Evolutionary conservation across 2,888 invertebrate species (phyloP).

Genomic region (Meiosimyza platycephala): DNA sequence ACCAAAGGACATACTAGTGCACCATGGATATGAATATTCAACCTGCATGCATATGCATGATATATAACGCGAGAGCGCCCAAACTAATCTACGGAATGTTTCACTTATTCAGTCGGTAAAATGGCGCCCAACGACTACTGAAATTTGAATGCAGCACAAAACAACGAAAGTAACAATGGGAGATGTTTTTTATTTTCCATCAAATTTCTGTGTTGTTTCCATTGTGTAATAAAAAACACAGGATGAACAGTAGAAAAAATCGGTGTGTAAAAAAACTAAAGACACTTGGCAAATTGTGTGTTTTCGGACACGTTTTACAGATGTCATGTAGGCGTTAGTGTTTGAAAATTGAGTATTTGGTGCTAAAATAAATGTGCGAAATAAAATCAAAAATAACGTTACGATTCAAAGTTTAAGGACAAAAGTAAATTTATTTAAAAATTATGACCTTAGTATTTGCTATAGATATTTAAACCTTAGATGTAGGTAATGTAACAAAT

Average conservation of each 20-base stretch:
- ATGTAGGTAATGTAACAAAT: no score
- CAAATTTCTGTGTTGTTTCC: background rate
- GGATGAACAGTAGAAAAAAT: background rate
- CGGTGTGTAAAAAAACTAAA: background rate
- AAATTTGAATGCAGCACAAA: background rate
- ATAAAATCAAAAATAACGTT: no score
- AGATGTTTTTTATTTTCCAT: background rate
- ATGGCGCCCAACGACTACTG: background rate
- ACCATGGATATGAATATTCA: constrained; percentile 30
- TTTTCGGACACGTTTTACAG: background rate
- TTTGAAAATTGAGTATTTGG: no score
- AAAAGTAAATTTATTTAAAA: no score
- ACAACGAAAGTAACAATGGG: background rate
- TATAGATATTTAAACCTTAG: no score
- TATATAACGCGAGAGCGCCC: background rate
- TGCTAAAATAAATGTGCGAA: no score
- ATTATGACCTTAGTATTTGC: no score
- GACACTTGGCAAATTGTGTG: background rate
- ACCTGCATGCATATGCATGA: constrained; percentile 25
- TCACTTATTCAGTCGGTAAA: background rate
- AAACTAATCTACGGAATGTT: background rate
- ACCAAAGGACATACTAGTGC: constrained; percentile 17
- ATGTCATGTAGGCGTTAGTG: no score
- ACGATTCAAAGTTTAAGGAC: no score
- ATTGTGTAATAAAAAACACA: background rate